Percentiles rank a stretch among this genome's conserved stretches.
Evolutionary conservation across 2,113 vertebrate species (phyloP).

Genomic region (Carollia perspicillata): DNA sequence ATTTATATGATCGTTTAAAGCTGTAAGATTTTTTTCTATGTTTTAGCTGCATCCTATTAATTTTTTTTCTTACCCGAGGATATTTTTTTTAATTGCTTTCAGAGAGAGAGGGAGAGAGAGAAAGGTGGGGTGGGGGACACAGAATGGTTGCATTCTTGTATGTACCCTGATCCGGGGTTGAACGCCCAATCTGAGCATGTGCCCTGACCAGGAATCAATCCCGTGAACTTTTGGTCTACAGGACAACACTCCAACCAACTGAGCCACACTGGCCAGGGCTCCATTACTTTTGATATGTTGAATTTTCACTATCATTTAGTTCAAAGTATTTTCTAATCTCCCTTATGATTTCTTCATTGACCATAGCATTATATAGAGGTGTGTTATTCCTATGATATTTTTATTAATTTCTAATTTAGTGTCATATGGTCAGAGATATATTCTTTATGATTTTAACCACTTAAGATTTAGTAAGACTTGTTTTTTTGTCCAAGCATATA

Average conservation of each 20-base stretch:
- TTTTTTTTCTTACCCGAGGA: neutral
- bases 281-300: neutral
- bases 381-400: neutral
- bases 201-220: no score
- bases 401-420: neutral
- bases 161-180: no score
- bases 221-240: no score
- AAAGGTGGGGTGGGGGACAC: no score
- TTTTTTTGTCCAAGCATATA: neutral
- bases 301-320: neutral
- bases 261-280: no score
- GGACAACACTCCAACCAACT: no score
- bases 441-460: neutral
- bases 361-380: neutral
- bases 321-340: neutral
- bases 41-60: neutral
- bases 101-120: no score
- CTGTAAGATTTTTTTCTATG: neutral
- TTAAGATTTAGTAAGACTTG: neutral
- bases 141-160: no score
- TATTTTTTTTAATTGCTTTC: no score
- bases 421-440: neutral
- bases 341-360: no score
- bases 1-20: neutral
- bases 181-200: no score